Conservation (phyloP, 2,888 invertebrate species). For the Atrina japonica region DNA sequence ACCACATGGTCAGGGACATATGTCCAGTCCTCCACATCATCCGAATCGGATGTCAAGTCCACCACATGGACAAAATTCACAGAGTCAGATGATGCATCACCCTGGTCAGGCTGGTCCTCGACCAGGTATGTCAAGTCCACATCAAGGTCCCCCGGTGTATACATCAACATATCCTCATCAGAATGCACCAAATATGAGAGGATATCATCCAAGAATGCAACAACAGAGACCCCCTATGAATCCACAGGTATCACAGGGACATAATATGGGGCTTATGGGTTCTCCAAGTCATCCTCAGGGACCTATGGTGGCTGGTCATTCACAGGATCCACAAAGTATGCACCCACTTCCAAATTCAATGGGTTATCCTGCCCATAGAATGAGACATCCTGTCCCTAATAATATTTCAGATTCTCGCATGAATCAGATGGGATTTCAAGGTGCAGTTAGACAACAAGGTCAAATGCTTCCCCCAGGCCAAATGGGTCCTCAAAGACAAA, state of each 20-base stretch:
- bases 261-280: conserved; percentile 4
- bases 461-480: conserved; percentile 21
- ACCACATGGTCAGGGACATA: conserved; percentile 6
- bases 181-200: neutral
- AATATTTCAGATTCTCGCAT: neutral
- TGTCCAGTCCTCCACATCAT: conserved; percentile 24
- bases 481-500: neutral
- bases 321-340: conserved; percentile 29
- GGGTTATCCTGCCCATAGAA: too few species aligned
- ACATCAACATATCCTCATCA: too few species aligned
- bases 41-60: conserved; percentile 18
- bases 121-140: neutral
- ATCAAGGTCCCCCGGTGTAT: too few species aligned
- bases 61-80: conserved; percentile 15
- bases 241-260: conserved; percentile 17
- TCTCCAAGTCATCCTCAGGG: neutral
- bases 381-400: neutral
- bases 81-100: conserved; percentile 21
- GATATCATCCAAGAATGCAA: conserved; percentile 9
- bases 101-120: conserved; percentile 12
- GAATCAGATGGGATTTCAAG: conserved; percentile 17
- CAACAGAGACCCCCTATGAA: conserved; percentile 14
- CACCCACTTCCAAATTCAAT: conserved; percentile 7
- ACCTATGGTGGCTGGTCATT: conserved; percentile 18
- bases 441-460: conserved; percentile 15